Conservation (phyloP, 2,888 invertebrate genomes). For the Caenorhabditis sp. region DNA sequence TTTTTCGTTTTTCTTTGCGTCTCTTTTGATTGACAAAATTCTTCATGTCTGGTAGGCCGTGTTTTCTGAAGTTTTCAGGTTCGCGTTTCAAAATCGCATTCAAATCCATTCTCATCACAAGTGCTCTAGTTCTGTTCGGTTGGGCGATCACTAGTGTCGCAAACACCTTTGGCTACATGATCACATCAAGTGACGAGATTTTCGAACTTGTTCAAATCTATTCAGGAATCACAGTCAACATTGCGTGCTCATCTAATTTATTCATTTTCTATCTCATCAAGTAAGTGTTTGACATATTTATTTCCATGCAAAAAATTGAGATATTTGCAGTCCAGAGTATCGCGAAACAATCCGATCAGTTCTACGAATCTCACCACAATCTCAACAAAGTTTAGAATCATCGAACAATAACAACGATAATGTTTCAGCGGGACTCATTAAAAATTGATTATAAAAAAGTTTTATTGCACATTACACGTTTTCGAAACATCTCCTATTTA, state of each 20-base stretch:
- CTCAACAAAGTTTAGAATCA: neutral
- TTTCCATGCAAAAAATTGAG: too few species aligned
- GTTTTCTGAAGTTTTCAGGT: slow-evolving; percentile 16
- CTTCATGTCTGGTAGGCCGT: neutral
- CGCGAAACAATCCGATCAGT: neutral
- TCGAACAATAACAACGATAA: neutral
- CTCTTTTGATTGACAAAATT: too few species aligned
- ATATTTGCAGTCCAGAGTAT: neutral
- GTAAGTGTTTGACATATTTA: too few species aligned
- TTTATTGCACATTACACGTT: neutral
- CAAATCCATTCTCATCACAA: slow-evolving; percentile 39
- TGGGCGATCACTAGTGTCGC: slow-evolving; percentile 37
- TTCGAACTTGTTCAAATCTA: slow-evolving; percentile 38
- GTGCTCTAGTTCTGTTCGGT: slow-evolving; percentile 40
- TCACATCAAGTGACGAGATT: slow-evolving; percentile 14
- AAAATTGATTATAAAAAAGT: neutral
- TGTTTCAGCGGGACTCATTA: neutral
- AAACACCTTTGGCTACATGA: slow-evolving; percentile 29
- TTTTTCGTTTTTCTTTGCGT: too few species aligned
- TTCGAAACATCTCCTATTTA: neutral
- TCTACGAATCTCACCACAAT: neutral
- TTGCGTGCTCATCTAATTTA: slow-evolving; percentile 34
- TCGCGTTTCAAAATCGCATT: slow-evolving; percentile 40
- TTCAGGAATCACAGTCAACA: slow-evolving; percentile 49
- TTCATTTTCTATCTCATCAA: slow-evolving; percentile 47